phyloP scores from a whole-genome alignment of 2,888 invertebrate genomes.

The Rhagonycha fulva region DNA sequence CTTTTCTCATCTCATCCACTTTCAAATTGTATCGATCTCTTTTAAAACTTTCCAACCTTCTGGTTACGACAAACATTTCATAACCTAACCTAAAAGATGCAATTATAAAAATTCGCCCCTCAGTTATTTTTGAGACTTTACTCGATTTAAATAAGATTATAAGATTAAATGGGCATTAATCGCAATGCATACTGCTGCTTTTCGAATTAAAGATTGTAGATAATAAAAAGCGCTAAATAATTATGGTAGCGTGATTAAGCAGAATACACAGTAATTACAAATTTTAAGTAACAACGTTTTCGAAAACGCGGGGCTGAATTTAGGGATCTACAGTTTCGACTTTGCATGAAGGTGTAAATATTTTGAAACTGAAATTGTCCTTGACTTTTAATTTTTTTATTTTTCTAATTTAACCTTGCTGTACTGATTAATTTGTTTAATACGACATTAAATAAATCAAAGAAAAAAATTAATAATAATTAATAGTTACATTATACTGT shows the following conservation, averaged over 20 bases:
- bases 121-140: neutral
- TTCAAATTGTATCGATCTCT: constrained; percentile 38
- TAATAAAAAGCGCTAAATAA: neutral
- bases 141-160: neutral
- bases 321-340: neutral
- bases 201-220: neutral
- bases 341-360: neutral
- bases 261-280: neutral
- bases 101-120: neutral
- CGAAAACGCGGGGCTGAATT: neutral
- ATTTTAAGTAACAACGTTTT: neutral
- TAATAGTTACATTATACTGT: neutral
- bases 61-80: neutral
- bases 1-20: constrained; percentile 41
- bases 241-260: neutral
- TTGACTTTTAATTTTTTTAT: neutral
- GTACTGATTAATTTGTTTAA: neutral
- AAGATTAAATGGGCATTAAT: neutral
- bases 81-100: neutral
- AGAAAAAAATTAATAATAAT: neutral
- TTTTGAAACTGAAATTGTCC: neutral
- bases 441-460: neutral
- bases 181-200: neutral
- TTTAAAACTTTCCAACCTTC: constrained; percentile 21
- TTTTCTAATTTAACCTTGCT: neutral